Conservation (phyloP, 2,888 invertebrate genomes). For the Rhamphomyia laevipes region DNA sequence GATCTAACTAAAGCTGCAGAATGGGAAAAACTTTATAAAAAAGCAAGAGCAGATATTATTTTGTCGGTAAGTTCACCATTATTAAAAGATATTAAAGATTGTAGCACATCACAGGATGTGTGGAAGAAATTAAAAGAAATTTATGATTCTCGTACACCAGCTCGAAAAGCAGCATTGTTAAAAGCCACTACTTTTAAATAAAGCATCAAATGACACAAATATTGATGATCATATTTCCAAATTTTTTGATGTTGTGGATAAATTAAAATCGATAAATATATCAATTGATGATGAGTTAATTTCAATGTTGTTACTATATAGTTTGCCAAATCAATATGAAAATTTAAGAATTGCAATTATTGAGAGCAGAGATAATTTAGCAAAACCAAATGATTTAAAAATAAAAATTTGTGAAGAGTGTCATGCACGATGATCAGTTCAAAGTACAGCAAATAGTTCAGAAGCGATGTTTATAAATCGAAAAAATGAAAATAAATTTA, state of each 20-base stretch:
- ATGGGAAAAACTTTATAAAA: conserved; percentile 9
- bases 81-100: conserved; percentile 10
- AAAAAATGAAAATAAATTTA: no score
- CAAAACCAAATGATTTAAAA: background rate
- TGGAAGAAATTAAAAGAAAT: conserved; percentile 8
- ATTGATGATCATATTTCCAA: conserved; percentile 4
- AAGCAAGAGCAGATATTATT: conserved; percentile 12
- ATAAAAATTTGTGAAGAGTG: conserved; percentile 5
- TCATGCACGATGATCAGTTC: no score
- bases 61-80: conserved; percentile 10
- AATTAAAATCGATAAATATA: conserved; percentile 7
- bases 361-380: conserved; percentile 7
- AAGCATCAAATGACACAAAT: conserved; percentile 7
- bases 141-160: conserved; percentile 8
- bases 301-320: conserved; percentile 9
- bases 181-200: conserved; percentile 10
- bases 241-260: conserved; percentile 10
- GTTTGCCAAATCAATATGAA: conserved; percentile 4
- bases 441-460: no score
- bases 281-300: conserved; percentile 7
- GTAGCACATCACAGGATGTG: conserved; percentile 7
- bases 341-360: conserved; percentile 7
- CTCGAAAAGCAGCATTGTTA: conserved; percentile 10
- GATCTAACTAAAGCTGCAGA: background rate
- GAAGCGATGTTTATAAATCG: no score